Conservation (phyloP, 2,113 vertebrate species). For the Scopus umbretta region DNA sequence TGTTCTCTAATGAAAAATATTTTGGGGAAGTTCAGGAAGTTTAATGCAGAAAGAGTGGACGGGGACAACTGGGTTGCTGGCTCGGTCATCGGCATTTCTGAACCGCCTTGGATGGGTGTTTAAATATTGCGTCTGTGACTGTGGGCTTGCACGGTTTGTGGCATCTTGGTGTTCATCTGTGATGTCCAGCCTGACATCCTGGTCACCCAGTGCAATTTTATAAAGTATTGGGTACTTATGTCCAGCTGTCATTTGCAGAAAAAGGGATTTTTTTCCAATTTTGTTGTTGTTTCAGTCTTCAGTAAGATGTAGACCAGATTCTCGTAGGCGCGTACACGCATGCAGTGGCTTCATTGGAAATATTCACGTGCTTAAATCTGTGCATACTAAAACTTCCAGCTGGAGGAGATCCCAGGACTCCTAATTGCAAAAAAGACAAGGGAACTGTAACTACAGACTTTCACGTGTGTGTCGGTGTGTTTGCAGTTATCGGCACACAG, state of each 20-base stretch:
- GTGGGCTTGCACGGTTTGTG: rapidly evolving
- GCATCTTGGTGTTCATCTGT: rapidly evolving
- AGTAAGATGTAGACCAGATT: background rate
- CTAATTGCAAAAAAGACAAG: too few species aligned
- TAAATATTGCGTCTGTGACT: background rate
- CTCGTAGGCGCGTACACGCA: background rate
- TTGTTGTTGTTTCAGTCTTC: background rate
- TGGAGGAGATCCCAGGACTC: background rate
- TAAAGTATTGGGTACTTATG: too few species aligned
- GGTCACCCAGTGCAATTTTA: background rate
- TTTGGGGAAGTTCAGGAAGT: background rate
- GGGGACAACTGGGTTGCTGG: background rate
- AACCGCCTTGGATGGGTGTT: background rate
- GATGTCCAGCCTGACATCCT: background rate
- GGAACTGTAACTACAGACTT: background rate
- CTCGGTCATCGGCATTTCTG: background rate
- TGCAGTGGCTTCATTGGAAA: background rate
- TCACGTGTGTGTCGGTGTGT: rapidly evolving
- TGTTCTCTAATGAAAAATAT: background rate
- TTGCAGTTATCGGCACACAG: rapidly evolving
- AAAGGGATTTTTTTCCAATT: background rate
- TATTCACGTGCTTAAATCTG: background rate
- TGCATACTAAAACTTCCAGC: background rate
- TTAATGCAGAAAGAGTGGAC: background rate
- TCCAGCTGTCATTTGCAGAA: background rate